phyloP scores from a whole-genome alignment of 2,888 invertebrate genomes.

The Lasioglossum marginatum region DNA sequence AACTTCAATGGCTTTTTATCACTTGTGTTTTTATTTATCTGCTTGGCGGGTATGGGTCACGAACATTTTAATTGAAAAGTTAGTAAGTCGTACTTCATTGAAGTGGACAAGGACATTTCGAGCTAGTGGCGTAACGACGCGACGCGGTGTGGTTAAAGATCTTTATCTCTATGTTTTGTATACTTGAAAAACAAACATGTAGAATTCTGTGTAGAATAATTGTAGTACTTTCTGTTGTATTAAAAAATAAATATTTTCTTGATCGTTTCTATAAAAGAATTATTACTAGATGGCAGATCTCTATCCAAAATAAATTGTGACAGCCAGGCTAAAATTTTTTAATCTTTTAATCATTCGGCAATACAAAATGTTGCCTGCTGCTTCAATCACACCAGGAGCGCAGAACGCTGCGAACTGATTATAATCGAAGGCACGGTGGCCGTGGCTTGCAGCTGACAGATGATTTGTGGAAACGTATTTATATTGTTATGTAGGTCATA shows the following conservation, averaged over 20 bases:
- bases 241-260: too few species aligned
- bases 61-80: not conserved
- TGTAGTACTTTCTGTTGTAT: too few species aligned
- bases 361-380: too few species aligned
- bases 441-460: constrained; percentile 66
- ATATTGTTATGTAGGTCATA: constrained; percentile 60
- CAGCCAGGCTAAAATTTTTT: too few species aligned
- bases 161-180: not conserved
- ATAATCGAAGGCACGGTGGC: not conserved
- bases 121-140: not conserved
- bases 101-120: not conserved
- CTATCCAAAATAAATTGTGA: too few species aligned
- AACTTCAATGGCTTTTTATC: not conserved
- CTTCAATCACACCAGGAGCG: not conserved
- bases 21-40: not conserved
- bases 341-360: too few species aligned
- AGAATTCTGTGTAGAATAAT: too few species aligned
- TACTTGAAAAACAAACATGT: too few species aligned
- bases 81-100: not conserved
- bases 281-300: too few species aligned
- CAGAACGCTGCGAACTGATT: not conserved
- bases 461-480: constrained; percentile 57
- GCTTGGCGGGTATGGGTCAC: not conserved
- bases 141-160: not conserved
- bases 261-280: too few species aligned